A percentile compares a stretch with the other conserved stretches of the same genome.
Conservation (phyloP, 2,888 invertebrate species). For the Branchellion lobata region DNA sequence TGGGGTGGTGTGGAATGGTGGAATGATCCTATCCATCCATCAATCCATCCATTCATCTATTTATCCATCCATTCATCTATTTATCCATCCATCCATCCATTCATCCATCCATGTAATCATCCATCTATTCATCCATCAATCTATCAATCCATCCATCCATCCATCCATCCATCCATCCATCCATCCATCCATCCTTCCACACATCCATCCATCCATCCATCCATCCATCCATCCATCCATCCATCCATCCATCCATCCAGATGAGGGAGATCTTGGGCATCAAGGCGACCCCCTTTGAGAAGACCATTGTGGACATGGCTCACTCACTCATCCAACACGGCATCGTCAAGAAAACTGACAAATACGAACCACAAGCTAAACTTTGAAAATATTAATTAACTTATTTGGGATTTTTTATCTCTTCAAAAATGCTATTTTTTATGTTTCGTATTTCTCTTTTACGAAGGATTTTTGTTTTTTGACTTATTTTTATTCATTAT, state of each 20-base stretch:
- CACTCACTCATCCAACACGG: constrained; percentile 65
- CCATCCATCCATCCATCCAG: constrained; percentile 53
- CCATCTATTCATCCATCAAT: no score
- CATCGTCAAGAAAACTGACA: constrained; percentile 61
- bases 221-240: constrained; percentile 53
- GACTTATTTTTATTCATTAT: no score
- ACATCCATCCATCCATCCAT: constrained; percentile 42
- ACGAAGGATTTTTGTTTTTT: no score
- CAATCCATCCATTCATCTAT: background rate
- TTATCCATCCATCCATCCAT: no score
- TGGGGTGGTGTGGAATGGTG: background rate
- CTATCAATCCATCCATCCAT: no score
- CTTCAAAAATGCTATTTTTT: no score
- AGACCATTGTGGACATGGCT: constrained; percentile 65
- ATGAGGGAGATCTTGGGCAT: constrained; percentile 64
- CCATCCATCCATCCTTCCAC: no score
- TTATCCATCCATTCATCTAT: constrained; percentile 50
- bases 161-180: no score
- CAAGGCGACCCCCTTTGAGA: constrained; percentile 61
- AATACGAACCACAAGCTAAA: constrained; percentile 48
- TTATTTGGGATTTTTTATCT: no score
- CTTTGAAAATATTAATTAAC: background rate
- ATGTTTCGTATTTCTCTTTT: no score
- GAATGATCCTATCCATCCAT: background rate
- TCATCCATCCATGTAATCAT: no score